Evolutionary conservation across 2,888 invertebrate genomes (phyloP), one percentile per base, ranked within the genome.

Genomic region (Microplitis manilae): DNA sequence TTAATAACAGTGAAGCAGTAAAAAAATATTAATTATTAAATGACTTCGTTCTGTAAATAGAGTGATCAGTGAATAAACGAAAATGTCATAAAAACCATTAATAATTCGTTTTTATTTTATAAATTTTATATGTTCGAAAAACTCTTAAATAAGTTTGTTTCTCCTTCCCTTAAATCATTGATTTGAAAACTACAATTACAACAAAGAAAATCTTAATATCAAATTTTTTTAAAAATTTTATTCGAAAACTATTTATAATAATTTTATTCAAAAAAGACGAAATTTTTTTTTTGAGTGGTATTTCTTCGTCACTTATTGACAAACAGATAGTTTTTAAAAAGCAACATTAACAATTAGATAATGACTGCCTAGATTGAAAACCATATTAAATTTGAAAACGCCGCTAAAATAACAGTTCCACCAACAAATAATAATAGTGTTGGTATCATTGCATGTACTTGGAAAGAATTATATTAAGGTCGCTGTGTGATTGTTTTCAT

Each of bases 1-100:
- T 30, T 30, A 30, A 30, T 30, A 30, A 30, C 30, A 30, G 30
- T 30, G 30, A 30, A 30, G 40, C 17, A 15, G 50, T 67, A 38
- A 15, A 65, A 65, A 65, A 61, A 30, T 20, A 9, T 65, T 65
- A 20, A 30, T 39, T 67, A 67, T 38, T 61, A 20, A 38, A 68
- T 74, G 60, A 50, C 30, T 38, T 76, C 60, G 59, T 68, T 68
- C 73, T 77, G 73, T 77, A 77, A 20, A 77, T 73, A 77, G 68
- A 61, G 68, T 72, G 76, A 73, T 77, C 73, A 77, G 73, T 73
- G 68, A 77, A 77, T 77, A 77, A 77, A 69, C 60, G 41, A 59
- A 69, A 59, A 50, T 50, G 50, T 50, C 13, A 50, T 50, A 50
- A 50, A 50, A 13, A 30, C 2, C 4, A 30, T 50, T 13, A 50